Evolutionary conservation across 2,888 invertebrate species (phyloP).

Genomic region (Norana najaformis): DNA sequence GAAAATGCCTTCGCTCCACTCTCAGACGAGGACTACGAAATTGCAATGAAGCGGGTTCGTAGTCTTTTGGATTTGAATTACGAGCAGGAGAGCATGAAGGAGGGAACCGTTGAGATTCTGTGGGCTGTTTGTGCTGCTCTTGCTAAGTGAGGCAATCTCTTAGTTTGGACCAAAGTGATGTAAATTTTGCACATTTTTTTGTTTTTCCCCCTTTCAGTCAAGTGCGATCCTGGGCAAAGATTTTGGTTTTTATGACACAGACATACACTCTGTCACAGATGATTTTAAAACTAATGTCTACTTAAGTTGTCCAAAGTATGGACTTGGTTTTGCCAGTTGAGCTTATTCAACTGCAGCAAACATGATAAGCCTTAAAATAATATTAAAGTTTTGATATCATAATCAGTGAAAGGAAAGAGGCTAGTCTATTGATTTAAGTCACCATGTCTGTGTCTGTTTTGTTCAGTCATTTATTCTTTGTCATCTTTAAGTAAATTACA

Average conservation of each 20-base stretch:
- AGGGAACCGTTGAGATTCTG: constrained; percentile 74
- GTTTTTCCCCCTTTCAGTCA: background rate
- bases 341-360: background rate
- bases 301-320: background rate
- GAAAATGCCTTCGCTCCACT: constrained; percentile 99
- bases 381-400: background rate
- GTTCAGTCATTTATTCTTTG: background rate
- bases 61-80: constrained; percentile 94
- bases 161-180: constrained; percentile 6
- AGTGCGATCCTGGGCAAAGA: background rate
- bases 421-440: background rate
- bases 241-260: background rate
- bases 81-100: constrained; percentile 89
- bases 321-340: background rate
- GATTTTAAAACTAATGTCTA: background rate
- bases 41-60: constrained; percentile 95
- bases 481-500: background rate
- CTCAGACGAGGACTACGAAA: constrained; percentile 90
- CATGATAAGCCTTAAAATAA: background rate
- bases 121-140: constrained; percentile 99
- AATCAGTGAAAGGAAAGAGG: background rate
- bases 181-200: background rate
- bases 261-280: background rate
- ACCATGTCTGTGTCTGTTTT: too few relatives aligned
- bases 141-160: constrained; percentile 74